Conservation (phyloP, 1,140 invertebrate genomes). For the Acromyrmex heyeri region DNA sequence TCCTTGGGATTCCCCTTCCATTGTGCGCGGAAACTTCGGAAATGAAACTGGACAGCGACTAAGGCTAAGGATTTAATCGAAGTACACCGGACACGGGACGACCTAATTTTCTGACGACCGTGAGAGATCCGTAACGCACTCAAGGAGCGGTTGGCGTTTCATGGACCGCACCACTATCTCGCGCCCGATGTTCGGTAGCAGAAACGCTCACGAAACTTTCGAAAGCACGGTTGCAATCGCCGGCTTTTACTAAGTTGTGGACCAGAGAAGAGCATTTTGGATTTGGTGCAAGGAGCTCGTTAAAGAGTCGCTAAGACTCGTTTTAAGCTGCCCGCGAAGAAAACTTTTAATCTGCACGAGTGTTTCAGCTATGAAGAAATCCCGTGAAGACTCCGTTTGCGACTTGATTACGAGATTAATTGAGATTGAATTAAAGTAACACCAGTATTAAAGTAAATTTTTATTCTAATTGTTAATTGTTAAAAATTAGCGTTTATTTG, state of each 20-base stretch:
- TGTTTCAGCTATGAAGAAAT: constrained; percentile 48
- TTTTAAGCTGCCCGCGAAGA: constrained; percentile 40
- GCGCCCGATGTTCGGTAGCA: constrained; percentile 59
- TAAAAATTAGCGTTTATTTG: background rate
- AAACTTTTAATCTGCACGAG: constrained; percentile 56
- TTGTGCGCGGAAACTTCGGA: constrained; percentile 79
- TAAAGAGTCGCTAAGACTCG: constrained; percentile 60
- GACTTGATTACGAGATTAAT: constrained; percentile 60
- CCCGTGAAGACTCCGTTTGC: constrained; percentile 46
- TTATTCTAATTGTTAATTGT: constrained; percentile 9
- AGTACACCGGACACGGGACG: constrained; percentile 71
- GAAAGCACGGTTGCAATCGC: constrained; percentile 61
- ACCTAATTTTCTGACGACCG: constrained; percentile 75
- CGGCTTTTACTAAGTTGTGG: constrained; percentile 60
- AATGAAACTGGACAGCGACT: constrained; percentile 79
- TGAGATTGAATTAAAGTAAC: constrained; percentile 55
- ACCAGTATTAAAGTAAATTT: background rate
- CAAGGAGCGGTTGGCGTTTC: constrained; percentile 66
- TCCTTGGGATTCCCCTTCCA: constrained; percentile 69
- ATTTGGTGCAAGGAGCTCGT: constrained; percentile 58
- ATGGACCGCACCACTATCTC: constrained; percentile 59
- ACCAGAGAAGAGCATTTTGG: constrained; percentile 42
- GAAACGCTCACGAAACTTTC: constrained; percentile 61
- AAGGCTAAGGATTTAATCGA: constrained; percentile 79
- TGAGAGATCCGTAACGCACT: constrained; percentile 66